Base-by-base conservation (phyloP, 2,113 vertebrate species). In the Corythornis madagascariensis region DNA sequence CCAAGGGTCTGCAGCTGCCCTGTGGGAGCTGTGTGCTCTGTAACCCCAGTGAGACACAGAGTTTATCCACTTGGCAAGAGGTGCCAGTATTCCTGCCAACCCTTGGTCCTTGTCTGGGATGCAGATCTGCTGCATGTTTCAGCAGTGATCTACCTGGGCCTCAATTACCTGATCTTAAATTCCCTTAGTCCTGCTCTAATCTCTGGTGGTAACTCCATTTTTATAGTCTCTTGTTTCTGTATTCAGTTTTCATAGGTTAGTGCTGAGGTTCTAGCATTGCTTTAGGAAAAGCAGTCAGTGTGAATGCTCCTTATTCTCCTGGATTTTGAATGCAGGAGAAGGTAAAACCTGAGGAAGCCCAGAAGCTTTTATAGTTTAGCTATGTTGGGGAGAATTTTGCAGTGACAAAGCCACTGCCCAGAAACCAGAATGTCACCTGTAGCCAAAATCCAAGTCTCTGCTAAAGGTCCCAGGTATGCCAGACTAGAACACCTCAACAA, bases 241-340 rank as follows among this genome's bases (percentile, higher is more conserved):
- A 92, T 96, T 97, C 90, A 69, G 77, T 93, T 94, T 97, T 96
- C 86, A 92, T 95, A 97, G 95, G 94, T 97, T 94, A 91, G 52
- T 80, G 15, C 47, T 95, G 26, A 92, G 85, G 60, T 92, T 88
- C 43, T 81, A 86, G 47, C 86, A 83, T 83, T 95, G 88, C 95
- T 92, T 95, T 66, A 73, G 83, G 94, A 96, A 72, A 89, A 60
- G 26, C 70, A 83, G 57, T 64, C 79, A 81, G 35, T 64, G 60
- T 82, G 86, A 83, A 60, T 79, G 59, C 67, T 64, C 65, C 64
- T 64, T n/a, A 42, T 86, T 85, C 85, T 85, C 29, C 15, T 69
- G 42, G 57, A 55, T 86, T 88, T 55, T 93, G 76, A 84, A 86
- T 63, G 55, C 35, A 52, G 60, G 4, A 79, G 45, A 91, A 57